Conservation (phyloP, 2,888 invertebrate genomes). For the Drosophila infuscata region DNA sequence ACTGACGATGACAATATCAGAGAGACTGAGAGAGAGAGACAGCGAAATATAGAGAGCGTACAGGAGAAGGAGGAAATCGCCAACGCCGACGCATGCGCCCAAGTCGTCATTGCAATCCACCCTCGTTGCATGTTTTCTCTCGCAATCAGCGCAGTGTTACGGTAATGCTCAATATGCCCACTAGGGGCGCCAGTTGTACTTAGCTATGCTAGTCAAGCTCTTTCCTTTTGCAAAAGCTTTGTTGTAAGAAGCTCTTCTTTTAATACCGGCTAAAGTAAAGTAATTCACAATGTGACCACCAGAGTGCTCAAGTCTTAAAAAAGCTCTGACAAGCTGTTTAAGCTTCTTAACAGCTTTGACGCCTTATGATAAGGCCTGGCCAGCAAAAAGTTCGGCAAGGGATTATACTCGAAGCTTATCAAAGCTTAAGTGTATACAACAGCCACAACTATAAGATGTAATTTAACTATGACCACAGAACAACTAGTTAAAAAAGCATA, state of each 20-base stretch:
- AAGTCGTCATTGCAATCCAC: conserved; percentile 48
- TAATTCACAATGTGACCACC: not conserved
- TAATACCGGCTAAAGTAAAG: not conserved
- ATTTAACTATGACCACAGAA: not conserved
- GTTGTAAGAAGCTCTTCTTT: not conserved
- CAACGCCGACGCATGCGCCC: conserved; percentile 20
- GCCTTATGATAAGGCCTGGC: not conserved
- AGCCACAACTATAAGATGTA: not conserved
- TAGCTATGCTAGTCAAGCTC: not conserved
- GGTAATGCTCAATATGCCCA: not conserved
- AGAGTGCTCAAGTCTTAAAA: not conserved
- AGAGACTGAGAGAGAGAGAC: conserved; percentile 22
- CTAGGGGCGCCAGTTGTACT: conserved; percentile 18
- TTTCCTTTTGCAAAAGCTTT: not conserved
- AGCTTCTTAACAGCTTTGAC: not conserved
- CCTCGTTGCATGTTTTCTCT: conserved; percentile 8
- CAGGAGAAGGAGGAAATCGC: not conserved
- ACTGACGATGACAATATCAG: conserved; percentile 21
- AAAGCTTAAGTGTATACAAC: not conserved
- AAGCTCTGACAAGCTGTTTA: not conserved
- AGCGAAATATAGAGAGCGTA: conserved; percentile 9
- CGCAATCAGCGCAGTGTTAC: not conserved
- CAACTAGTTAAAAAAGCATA: not conserved
- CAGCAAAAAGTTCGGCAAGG: not conserved
- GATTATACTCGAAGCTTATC: not conserved